Evolutionary conservation across 1,140 invertebrate genomes (phyloP).

Genomic region (Antheraea mylitta): DNA sequence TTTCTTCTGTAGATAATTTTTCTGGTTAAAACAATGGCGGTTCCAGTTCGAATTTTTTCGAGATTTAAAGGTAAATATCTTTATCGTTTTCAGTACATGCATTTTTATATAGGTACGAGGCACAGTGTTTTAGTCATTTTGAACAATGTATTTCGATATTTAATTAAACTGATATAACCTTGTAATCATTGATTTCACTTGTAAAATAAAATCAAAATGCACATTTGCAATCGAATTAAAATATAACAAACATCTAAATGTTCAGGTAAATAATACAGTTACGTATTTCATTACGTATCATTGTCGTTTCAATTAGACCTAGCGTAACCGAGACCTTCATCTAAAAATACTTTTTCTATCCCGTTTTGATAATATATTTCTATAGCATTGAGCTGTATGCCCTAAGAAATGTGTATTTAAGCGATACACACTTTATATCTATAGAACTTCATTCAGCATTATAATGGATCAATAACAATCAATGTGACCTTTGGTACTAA

Average conservation of each 20-base stretch:
- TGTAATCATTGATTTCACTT: neutral
- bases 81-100: neutral
- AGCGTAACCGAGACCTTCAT: slow-evolving; percentile 58
- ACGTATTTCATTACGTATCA: slow-evolving; percentile 20
- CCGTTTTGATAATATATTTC: slow-evolving; percentile 20
- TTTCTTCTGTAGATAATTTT: slow-evolving; percentile 30
- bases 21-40: slow-evolving; percentile 63
- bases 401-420: neutral
- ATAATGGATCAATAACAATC: slow-evolving; percentile 21
- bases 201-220: neutral
- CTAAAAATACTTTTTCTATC: slow-evolving; percentile 55
- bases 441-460: slow-evolving; percentile 17
- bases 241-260: neutral
- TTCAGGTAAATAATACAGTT: slow-evolving; percentile 2
- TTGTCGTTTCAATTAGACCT: slow-evolving; percentile 53
- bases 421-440: slow-evolving; percentile 1
- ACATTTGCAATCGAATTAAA: neutral
- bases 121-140: neutral
- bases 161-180: neutral
- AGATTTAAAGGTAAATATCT: slow-evolving; percentile 58
- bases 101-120: neutral
- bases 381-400: neutral
- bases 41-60: slow-evolving; percentile 63
- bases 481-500: slow-evolving; percentile 39
- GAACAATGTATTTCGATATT: neutral